Evolutionary conservation across 2,888 invertebrate species (phyloP).

Genomic region (Patella pellucida): DNA sequence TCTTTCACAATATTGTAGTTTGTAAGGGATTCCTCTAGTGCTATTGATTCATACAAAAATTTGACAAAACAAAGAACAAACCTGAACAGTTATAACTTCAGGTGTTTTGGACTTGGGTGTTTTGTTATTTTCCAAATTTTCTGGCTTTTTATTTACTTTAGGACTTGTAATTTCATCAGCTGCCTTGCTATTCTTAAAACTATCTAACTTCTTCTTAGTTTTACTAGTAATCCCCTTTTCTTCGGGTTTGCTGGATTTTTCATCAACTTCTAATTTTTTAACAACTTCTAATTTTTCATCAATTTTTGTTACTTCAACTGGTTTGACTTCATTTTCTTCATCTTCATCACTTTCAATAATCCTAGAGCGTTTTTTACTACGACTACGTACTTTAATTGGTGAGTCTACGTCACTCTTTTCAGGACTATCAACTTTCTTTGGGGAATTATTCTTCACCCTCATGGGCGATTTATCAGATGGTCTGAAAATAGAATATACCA

Average conservation of each 20-base stretch:
- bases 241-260: neutral
- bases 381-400: conserved; percentile 33
- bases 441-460: conserved; percentile 47
- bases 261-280: neutral
- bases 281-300: conserved; percentile 25
- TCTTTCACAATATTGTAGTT: too few relatives aligned
- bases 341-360: conserved; percentile 57
- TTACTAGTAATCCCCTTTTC: neutral
- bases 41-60: too few relatives aligned
- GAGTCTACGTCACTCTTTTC: conserved; percentile 32
- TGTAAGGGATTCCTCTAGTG: too few relatives aligned
- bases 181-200: neutral
- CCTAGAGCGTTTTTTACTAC: conserved; percentile 40
- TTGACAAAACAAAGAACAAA: neutral
- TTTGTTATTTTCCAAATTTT: neutral
- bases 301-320: neutral
- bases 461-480: conserved; percentile 38
- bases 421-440: conserved; percentile 40
- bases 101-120: conserved; percentile 9
- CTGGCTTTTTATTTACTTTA: conserved; percentile 12
- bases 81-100: neutral
- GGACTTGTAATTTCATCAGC: conserved; percentile 17
- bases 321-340: conserved; percentile 39
- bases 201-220: neutral
- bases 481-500: too few relatives aligned